phyloP scores from a whole-genome alignment of 2,113 vertebrate species.

The Cebus imitator region DNA sequence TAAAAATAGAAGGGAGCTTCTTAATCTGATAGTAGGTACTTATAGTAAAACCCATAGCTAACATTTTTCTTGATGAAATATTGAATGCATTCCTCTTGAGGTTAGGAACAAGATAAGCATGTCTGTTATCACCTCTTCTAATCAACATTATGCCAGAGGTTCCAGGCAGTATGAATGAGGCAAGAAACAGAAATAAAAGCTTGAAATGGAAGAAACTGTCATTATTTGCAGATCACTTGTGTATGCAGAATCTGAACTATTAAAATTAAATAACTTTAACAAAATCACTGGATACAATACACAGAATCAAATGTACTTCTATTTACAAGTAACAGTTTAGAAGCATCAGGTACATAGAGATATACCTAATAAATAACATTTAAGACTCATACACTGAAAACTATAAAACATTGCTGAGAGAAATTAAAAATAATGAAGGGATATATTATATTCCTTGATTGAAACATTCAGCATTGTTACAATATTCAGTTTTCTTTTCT shows the following conservation, averaged over 20 bases:
- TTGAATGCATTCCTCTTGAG: background rate
- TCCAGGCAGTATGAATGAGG: background rate
- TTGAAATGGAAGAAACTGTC: background rate
- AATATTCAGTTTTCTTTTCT: background rate
- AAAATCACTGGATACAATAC: background rate
- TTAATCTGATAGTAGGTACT: background rate
- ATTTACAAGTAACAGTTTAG: background rate
- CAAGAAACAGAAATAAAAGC: background rate
- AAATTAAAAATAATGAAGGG: background rate
- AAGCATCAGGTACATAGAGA: background rate
- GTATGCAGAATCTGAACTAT: background rate
- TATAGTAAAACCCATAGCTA: background rate
- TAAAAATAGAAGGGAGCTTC: background rate
- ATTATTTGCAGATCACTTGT: background rate
- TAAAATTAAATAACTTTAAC: constrained; percentile 10
- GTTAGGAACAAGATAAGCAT: background rate
- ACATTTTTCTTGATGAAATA: background rate
- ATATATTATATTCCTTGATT: background rate
- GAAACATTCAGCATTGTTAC: background rate
- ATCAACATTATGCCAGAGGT: background rate
- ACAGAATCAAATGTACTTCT: background rate
- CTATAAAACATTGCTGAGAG: background rate
- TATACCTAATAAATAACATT: background rate
- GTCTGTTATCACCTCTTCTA: background rate
- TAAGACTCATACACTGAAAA: background rate